A percentile compares a stretch with the other conserved stretches of the same genome.
These are phyloP conservation scores for Rhamphomyia laevipes DNA, from an alignment of 2,888 invertebrate species.

Conservation along the genomic window DNA sequence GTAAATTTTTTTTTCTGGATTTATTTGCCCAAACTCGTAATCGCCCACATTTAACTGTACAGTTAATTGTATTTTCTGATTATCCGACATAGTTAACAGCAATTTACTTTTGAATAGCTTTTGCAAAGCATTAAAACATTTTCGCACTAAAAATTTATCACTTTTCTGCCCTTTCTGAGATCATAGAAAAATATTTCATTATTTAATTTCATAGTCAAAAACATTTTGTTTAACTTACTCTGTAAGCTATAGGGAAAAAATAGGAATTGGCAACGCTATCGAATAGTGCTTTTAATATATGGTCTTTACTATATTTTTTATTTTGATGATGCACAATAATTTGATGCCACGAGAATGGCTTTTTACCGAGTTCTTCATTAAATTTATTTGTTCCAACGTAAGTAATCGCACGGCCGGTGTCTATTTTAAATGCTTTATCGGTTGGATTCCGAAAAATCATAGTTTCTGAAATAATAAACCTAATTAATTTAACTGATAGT, in stretches of 20 bases:
- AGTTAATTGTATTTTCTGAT: neutral
- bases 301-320: neutral
- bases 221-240: no score
- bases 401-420: no score
- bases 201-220: no score
- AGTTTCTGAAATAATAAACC: no score
- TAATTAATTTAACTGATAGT: no score
- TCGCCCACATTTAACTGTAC: slow-evolving; percentile 7
- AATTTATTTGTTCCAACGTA: no score
- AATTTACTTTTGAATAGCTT: slow-evolving; percentile 7
- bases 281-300: slow-evolving; percentile 10
- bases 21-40: slow-evolving; percentile 12
- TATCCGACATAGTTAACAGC: neutral
- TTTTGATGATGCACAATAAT: slow-evolving; percentile 6
- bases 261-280: slow-evolving; percentile 4
- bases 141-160: slow-evolving; percentile 7
- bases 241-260: slow-evolving; percentile 12
- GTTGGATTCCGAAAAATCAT: no score
- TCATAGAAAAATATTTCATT: neutral
- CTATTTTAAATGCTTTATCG: no score
- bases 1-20: slow-evolving; percentile 10
- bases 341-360: neutral
- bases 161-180: neutral
- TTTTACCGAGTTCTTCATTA: no score
- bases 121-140: slow-evolving; percentile 8